A percentile compares a stretch with the other conserved stretches of the same genome.
phyloP scores from a whole-genome alignment of 2,888 invertebrate genomes.

The Cylloceria caligata region DNA sequence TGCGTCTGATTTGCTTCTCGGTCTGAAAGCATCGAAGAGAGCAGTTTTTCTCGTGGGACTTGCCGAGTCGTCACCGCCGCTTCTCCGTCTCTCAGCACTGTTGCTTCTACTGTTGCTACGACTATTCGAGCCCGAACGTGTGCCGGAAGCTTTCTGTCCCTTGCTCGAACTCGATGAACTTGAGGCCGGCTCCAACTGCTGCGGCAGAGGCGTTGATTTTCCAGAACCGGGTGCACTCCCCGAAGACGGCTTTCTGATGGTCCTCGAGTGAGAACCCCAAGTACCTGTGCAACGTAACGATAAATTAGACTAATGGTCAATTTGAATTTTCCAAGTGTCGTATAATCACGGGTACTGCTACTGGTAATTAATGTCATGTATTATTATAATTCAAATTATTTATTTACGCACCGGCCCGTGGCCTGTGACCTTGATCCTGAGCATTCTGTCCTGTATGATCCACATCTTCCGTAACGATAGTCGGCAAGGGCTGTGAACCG shows the following conservation, averaged over 20 bases:
- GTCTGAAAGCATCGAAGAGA: constrained; percentile 92
- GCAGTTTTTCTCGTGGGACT: constrained; percentile 91
- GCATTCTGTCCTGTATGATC: constrained; percentile 82
- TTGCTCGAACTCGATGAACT: constrained; percentile 77
- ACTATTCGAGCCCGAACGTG: constrained; percentile 84
- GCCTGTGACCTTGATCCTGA: constrained; percentile 84
- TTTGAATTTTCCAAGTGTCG: constrained; percentile 20
- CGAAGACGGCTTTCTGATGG: constrained; percentile 77
- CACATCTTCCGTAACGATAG: constrained; percentile 86
- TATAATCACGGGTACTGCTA: background rate
- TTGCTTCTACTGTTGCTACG: constrained; percentile 81
- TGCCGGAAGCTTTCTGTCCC: constrained; percentile 80
- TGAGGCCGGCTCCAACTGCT: constrained; percentile 76
- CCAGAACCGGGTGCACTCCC: constrained; percentile 81
- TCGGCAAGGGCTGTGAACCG: constrained; percentile 88
- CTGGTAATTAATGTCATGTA: background rate
- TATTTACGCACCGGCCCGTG: constrained; percentile 88
- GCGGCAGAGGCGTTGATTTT: constrained; percentile 81
- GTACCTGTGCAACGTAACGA: constrained; percentile 75
- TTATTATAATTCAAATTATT: constrained; percentile 2
- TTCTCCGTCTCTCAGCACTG: constrained; percentile 81
- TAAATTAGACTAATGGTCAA: constrained; percentile 29
- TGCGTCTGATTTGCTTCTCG: constrained; percentile 92
- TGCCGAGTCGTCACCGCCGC: constrained; percentile 86
- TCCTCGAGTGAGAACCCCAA: constrained; percentile 81